Conservation (phyloP, 1,140 invertebrate species). For the Ostrea edulis region DNA sequence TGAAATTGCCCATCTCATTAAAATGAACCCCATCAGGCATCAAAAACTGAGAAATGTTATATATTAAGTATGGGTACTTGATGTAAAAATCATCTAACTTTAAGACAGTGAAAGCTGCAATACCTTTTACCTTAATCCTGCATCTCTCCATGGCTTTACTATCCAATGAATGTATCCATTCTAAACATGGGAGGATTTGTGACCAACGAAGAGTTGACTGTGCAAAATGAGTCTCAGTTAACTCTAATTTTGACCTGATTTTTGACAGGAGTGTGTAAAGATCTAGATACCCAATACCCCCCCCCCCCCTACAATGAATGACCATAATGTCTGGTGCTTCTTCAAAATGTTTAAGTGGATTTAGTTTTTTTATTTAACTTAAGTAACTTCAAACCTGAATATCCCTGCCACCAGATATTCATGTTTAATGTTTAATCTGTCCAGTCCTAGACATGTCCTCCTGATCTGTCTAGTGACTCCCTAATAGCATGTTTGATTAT, state of each 20-base stretch:
- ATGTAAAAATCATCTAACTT: neutral
- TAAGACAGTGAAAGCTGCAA: neutral
- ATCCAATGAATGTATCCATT: neutral
- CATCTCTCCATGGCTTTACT: neutral
- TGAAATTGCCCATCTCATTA: too few species aligned
- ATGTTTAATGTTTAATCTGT: neutral
- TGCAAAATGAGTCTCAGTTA: neutral
- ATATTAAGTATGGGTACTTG: neutral
- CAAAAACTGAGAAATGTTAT: neutral
- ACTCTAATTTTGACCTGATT: neutral
- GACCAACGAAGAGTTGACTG: neutral
- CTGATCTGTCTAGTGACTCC: neutral
- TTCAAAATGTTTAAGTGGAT: too few species aligned
- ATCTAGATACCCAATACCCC: too few species aligned
- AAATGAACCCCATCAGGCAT: too few species aligned
- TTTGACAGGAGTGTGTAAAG: too few species aligned
- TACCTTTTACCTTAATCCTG: neutral
- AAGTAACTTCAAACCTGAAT: too few species aligned
- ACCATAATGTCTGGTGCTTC: too few species aligned
- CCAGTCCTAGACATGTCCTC: neutral
- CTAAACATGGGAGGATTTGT: neutral
- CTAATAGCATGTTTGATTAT: constrained; percentile 30
- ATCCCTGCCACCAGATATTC: too few species aligned
- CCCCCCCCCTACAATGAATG: too few species aligned
- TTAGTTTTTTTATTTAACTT: too few species aligned